phyloP scores from a whole-genome alignment of 2,113 vertebrate genomes.

The Alligator sinensis region DNA sequence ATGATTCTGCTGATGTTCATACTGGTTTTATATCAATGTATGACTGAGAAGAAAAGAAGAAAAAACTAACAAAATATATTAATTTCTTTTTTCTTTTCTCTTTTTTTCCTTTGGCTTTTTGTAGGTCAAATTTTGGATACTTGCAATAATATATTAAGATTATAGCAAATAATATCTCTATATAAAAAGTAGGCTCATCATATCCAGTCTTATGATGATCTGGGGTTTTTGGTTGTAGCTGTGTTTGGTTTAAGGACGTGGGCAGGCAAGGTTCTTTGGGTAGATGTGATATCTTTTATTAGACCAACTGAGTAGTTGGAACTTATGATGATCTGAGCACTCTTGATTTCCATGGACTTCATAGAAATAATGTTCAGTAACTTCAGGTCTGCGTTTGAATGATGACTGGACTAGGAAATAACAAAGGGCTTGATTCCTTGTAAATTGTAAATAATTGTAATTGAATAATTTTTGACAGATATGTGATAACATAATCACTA shows the following conservation, averaged over 20 bases:
- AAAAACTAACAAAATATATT: neutral
- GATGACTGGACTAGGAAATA: too few relatives aligned
- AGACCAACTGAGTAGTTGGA: too few relatives aligned
- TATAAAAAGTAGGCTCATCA: neutral
- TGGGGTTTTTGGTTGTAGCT: neutral
- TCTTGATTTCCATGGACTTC: too few relatives aligned
- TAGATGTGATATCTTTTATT: too few relatives aligned
- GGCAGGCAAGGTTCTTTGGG: too few relatives aligned
- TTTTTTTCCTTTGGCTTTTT: neutral
- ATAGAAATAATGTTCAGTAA: too few relatives aligned
- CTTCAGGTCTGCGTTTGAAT: too few relatives aligned
- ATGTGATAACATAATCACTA: neutral
- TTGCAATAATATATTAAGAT: neutral
- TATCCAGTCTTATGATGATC: neutral
- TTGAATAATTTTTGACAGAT: neutral
- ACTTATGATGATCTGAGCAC: too few relatives aligned
- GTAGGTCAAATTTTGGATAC: neutral
- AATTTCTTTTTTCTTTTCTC: neutral
- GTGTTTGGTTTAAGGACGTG: too few relatives aligned
- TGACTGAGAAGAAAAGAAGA: neutral
- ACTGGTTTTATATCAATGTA: neutral
- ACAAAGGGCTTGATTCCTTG: too few relatives aligned
- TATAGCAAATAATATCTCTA: neutral
- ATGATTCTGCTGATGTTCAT: neutral
- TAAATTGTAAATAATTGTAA: neutral